Base-by-base conservation (phyloP, 2,888 invertebrate genomes). In the Litoditis marina region DNA sequence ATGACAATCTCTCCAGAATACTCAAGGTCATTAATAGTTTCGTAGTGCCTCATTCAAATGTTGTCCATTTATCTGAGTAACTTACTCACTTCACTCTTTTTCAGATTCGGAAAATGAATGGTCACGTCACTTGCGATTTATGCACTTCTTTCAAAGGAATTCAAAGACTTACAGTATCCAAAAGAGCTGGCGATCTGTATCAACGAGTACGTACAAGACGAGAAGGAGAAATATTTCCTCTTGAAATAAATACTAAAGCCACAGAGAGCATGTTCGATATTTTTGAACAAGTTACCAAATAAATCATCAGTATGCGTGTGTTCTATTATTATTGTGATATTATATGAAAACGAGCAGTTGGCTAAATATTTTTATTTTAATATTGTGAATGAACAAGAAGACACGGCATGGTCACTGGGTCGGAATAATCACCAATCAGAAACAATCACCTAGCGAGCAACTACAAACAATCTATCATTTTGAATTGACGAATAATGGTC, bases 121-220 rank as follows among this genome's bases (percentile, higher is more conserved):
- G 72, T 4, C 77, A 78, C 49, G 65, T 71, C 8, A 74, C 71
- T 3, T 78, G 78, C 34, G 72, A 73, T 34, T 68, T 72, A 8
- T 80, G 80, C 67, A 80, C 80, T 0, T 68, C 76, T 6, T 77
- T 71, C 57, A 69, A 70, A n/a, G 80, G 80, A 50, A 63, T 80
- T 44, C 78, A 79, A 39, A 56, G 74, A n/a, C 16, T 73, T 27
- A 76, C 76, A n/a, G 42, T 76, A 22, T 71, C 73, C 25, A 73
- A 74, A 65, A 65, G 70, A 54, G 71, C 66, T 42, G 68, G 64
- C 16, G 54, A 58, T 11, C 39, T 74, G 57, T 73, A 68, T 34
- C 27, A 61, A 49, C 31, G 61, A 19, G 49, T 71, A 7, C 55
- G 59, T 31, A 53, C 49, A 8, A 60, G 68, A 42, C 55, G 69